Conservation (phyloP, 2,113 vertebrate genomes). For the Podarcis cretensis region DNA sequence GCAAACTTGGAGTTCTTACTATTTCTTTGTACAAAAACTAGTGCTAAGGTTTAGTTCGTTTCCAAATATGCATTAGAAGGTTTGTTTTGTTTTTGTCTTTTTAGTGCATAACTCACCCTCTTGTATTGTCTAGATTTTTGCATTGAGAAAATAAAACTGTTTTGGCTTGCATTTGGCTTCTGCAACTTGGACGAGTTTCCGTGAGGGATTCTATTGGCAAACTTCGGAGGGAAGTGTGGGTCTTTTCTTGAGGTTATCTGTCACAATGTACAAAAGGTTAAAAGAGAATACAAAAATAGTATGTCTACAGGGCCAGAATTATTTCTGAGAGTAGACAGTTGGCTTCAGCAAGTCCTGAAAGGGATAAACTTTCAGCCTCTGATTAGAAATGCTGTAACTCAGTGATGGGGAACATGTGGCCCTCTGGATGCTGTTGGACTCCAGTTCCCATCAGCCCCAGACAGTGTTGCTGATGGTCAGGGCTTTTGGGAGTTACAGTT, state of each 20-base stretch:
- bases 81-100: background rate
- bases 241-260: slow-evolving; percentile 3
- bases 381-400: background rate
- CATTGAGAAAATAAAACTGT: slow-evolving; percentile 20
- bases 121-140: background rate
- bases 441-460: no score
- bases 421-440: no score
- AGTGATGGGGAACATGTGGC: no score
- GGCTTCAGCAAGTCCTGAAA: background rate
- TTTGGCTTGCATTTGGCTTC: slow-evolving; percentile 21
- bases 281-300: background rate
- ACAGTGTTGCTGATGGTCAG: no score
- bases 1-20: no score
- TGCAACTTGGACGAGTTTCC: background rate
- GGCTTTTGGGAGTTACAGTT: no score
- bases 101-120: background rate
- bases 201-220: slow-evolving; percentile 2
- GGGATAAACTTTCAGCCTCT: background rate
- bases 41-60: background rate
- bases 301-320: background rate
- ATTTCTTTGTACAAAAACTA: background rate
- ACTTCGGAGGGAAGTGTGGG: background rate
- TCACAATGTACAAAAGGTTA: slow-evolving; percentile 1
- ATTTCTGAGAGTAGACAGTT: background rate
- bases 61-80: background rate